Conservation (phyloP, 2,113 vertebrate genomes). For the Takifugu flavidus region DNA sequence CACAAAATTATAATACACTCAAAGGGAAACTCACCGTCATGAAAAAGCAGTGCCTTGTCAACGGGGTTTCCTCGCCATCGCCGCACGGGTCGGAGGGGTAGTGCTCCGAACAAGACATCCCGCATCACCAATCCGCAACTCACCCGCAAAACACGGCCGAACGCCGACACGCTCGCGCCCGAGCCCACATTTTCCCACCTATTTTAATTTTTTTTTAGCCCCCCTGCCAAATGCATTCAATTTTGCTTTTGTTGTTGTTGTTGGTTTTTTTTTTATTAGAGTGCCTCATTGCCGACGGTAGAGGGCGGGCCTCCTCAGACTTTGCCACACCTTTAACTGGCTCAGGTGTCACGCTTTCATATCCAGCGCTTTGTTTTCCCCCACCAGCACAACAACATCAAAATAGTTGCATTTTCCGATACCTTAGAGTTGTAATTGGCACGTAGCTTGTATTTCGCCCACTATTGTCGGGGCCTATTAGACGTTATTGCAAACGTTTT, state of each 20-base stretch:
- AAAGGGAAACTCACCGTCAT: conserved; percentile 99
- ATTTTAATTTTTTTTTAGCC: neutral
- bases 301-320: conserved; percentile 63
- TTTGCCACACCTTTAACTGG: conserved; percentile 62
- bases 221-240: neutral
- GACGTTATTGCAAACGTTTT: too few species aligned
- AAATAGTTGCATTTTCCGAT: too few species aligned
- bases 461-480: too few species aligned
- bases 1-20: conserved; percentile 99
- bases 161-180: too few species aligned
- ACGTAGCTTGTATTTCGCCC: too few species aligned
- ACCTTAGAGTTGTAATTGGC: too few species aligned
- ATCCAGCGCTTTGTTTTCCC: neutral
- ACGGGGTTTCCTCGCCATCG: conserved; percentile 99
- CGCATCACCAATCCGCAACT: conserved; percentile 36
- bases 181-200: neutral
- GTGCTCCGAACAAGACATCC: conserved; percentile 65
- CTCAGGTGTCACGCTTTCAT: conserved; percentile 25
- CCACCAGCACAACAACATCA: too few species aligned
- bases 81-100: conserved; percentile 92
- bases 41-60: conserved; percentile 99
- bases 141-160: too few species aligned
- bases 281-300: conserved; percentile 45
- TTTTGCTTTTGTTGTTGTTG: neutral
- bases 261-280: conserved; percentile 10